A percentile compares a stretch with the other conserved stretches of the same genome.
phyloP scores from a whole-genome alignment of 1,140 invertebrate genomes.

The Tetraneura akinire region DNA sequence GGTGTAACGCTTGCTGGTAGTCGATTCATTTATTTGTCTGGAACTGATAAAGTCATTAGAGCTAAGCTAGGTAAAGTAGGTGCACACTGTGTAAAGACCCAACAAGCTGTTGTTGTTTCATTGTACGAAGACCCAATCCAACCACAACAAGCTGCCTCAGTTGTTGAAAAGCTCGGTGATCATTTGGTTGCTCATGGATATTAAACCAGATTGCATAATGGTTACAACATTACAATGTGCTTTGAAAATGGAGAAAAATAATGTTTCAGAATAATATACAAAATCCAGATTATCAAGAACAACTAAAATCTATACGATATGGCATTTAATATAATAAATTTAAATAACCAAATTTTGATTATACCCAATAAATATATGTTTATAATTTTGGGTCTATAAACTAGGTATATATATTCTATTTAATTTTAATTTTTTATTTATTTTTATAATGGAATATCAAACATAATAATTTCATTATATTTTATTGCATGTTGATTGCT shows the following conservation, averaged over 20 bases:
- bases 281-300: conserved; percentile 41
- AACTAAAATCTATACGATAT: conserved; percentile 26
- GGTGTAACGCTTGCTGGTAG: conserved; percentile 85
- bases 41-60: conserved; percentile 86
- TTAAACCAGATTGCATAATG: conserved; percentile 63
- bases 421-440: conserved; percentile 44
- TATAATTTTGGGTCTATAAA: conserved; percentile 34
- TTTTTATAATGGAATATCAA: conserved; percentile 43
- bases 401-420: conserved; percentile 31
- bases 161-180: conserved; percentile 93
- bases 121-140: conserved; percentile 92
- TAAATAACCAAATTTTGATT: conserved; percentile 44
- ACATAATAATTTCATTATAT: conserved; percentile 42
- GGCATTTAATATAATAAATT: conserved; percentile 48
- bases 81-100: conserved; percentile 91
- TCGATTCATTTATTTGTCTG: conserved; percentile 90
- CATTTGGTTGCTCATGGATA: conserved; percentile 92
- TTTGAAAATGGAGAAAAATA: conserved; percentile 19
- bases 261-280: neutral
- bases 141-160: conserved; percentile 89
- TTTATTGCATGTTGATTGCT: conserved; percentile 35
- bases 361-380: conserved; percentile 25
- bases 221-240: neutral
- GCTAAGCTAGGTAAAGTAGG: conserved; percentile 88
- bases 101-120: conserved; percentile 88